Conservation (phyloP, 2,888 invertebrate genomes). For the Ceratothoa steindachneri region DNA sequence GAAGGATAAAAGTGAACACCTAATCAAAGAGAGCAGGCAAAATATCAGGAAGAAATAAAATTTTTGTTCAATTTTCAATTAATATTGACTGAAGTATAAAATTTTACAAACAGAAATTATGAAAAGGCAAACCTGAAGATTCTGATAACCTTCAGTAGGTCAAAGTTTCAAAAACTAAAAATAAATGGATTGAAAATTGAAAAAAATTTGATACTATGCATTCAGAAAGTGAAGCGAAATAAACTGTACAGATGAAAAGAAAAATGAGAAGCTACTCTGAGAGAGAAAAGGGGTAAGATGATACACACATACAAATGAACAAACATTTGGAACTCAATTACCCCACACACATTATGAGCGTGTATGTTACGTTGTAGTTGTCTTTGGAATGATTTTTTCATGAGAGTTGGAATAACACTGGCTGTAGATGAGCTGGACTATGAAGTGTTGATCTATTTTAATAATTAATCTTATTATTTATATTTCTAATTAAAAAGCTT, state of each 20-base stretch:
- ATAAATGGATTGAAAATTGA: too few relatives aligned
- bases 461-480: too few relatives aligned
- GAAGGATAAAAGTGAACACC: background rate
- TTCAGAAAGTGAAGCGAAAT: background rate
- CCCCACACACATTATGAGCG: background rate
- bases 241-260: background rate
- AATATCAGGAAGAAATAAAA: background rate
- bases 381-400: background rate
- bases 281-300: background rate
- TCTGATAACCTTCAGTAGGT: too few relatives aligned
- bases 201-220: background rate
- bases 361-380: background rate
- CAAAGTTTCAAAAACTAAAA: too few relatives aligned
- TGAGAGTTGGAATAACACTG: background rate
- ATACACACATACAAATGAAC: background rate
- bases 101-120: too few relatives aligned
- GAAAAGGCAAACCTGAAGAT: too few relatives aligned
- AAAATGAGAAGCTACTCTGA: background rate
- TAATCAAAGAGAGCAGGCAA: background rate
- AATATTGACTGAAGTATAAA: too few relatives aligned
- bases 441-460: too few relatives aligned
- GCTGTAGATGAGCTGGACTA: background rate
- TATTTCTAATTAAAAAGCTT: too few relatives aligned
- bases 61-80: too few relatives aligned
- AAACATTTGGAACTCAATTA: slow-evolving; percentile 1